Evolutionary conservation across 2,797 vertebrate genomes (phyloP), one percentile per base, ranked within the genome.

Genomic region (Limosa lapponica): DNA sequence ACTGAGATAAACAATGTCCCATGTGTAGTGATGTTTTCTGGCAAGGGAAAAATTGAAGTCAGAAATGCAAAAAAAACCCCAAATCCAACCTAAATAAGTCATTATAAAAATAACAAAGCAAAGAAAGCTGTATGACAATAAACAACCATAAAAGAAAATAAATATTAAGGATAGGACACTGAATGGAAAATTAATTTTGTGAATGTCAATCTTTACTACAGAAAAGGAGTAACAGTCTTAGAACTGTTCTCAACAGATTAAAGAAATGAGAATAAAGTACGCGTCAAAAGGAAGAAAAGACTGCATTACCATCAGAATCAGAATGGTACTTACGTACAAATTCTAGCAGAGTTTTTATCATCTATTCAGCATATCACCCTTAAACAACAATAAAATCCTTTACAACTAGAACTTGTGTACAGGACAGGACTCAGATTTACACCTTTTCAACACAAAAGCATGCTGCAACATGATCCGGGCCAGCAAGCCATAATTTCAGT

Each of bases 191-290:
- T 64, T 85, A 80, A 67, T 67, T 72, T 75, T 84, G 39, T 81
- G 32, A 28, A 88, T 81, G 44, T 59, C 59, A 82, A 67, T 90
- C 43, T 73, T 82, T 16, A 14, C 30, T 61, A 51, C 37, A 84
- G 55, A 82, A 94, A 89, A 87, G 23, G 16, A 85, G 1, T 34
- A 92, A 88, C 4, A 44, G 39, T 39, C 17, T 58, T 67, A 73
- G 36, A 95, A 87, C 13, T 13, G 2, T 39, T 89, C 46, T 75
- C 1, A 1, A 51, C 28, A 75, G 49, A 79, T 39, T 43, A 87
- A 84, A 91, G 64, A 93, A 70, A 85, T n/a, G 13, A 92, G 64
- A 89, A 82, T 46, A 85, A 93, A 92, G 19, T 70, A 82, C 36
- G 39, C 55, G 39, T 66, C 51, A 92, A 91, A 92, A 87, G 49